Percentiles rank a stretch among this genome's conserved stretches.
These are phyloP conservation scores for Brotula barbata DNA, from an alignment of 2,797 vertebrate species.

Conservation along the genomic window DNA sequence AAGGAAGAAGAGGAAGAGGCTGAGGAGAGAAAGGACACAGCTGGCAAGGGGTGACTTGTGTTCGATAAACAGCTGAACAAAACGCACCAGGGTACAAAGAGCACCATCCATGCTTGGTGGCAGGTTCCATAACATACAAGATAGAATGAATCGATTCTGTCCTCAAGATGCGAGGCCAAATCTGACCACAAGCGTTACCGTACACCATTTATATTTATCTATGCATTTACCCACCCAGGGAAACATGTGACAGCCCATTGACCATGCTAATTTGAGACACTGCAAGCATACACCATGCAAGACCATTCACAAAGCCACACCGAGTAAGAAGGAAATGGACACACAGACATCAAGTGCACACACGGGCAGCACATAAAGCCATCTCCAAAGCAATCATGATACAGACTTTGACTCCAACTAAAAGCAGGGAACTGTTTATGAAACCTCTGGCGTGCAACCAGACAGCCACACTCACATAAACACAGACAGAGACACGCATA, in stretches of 20 bases:
- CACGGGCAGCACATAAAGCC: constrained; percentile 13
- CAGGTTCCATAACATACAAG: neutral
- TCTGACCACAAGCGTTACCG: constrained; percentile 12
- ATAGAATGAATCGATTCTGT: constrained; percentile 11
- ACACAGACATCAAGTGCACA: constrained; percentile 22
- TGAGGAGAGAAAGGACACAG: too few species aligned
- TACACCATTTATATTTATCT: neutral
- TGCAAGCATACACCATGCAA: constrained; percentile 53
- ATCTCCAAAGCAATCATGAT: constrained; percentile 1
- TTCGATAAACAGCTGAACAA: neutral
- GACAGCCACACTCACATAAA: constrained; percentile 31
- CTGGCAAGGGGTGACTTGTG: too few species aligned
- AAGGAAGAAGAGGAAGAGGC: neutral
- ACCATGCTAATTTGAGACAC: constrained; percentile 32
- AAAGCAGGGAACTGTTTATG: neutral
- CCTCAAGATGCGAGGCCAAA: constrained; percentile 2
- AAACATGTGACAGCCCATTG: constrained; percentile 19
- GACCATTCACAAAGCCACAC: constrained; percentile 35
- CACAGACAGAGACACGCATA: constrained; percentile 15
- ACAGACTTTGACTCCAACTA: constrained; percentile 2
- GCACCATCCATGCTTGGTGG: constrained; percentile 37
- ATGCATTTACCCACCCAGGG: too few species aligned
- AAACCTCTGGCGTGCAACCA: constrained; percentile 51
- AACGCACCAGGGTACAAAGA: constrained; percentile 2
- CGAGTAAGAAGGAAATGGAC: constrained; percentile 12